phyloP scores from a whole-genome alignment of 2,113 vertebrate species.

The Eclectus roratus region DNA sequence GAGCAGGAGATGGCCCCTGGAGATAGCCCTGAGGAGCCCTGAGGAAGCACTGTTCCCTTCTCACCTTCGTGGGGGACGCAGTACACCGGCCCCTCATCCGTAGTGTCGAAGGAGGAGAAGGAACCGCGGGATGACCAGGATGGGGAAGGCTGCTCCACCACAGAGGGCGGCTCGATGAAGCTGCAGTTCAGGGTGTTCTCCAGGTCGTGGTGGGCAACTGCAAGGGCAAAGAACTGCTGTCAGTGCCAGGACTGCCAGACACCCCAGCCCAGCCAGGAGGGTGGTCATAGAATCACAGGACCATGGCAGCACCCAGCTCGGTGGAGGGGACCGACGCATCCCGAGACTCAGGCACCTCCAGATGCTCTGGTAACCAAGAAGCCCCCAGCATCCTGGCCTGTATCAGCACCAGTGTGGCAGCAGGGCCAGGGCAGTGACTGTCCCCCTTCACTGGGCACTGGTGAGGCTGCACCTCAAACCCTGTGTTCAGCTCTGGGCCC shows the following conservation, averaged over 20 bases:
- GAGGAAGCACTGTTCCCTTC: background rate
- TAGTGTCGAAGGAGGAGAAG: constrained; percentile 96
- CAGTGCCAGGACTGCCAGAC: background rate
- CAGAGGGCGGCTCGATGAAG: constrained; percentile 91
- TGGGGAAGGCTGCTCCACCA: constrained; percentile 89
- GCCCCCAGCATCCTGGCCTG: background rate
- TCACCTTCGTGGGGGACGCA: constrained; percentile 94
- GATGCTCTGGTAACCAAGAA: background rate
- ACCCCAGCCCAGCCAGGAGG: background rate
- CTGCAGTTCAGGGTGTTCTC: constrained; percentile 97
- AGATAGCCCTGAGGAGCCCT: fast-evolving
- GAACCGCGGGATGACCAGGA: constrained; percentile 96
- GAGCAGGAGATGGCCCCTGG: background rate
- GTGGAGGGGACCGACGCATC: fast-evolving
- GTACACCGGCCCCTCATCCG: constrained; percentile 93
- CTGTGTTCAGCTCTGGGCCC: background rate
- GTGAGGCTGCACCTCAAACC: background rate
- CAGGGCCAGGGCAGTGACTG: background rate
- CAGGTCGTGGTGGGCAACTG: constrained; percentile 94
- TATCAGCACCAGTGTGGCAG: background rate
- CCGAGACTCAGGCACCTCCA: background rate
- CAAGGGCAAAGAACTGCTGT: background rate
- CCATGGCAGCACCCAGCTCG: background rate
- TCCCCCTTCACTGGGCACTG: background rate
- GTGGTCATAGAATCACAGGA: background rate